Conservation (phyloP, 92 coral and sea anemone species). For the Siderastrea siderea region DNA sequence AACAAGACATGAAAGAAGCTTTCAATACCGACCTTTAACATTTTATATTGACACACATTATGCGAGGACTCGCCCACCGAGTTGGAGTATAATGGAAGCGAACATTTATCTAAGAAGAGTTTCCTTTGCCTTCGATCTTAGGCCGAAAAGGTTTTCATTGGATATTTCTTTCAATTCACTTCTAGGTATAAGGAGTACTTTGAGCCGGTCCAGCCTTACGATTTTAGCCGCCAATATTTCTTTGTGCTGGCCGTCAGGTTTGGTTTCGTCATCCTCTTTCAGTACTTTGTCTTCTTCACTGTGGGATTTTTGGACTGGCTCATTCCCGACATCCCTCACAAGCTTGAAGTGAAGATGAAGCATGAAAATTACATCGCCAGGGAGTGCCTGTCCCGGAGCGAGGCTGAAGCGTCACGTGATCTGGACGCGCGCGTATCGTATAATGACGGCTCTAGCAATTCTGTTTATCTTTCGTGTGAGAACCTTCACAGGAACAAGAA, state of each 20-base stretch:
- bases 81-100: no score
- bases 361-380: slow-evolving; percentile 93
- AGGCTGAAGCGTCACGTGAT: slow-evolving; percentile 79
- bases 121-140: no score
- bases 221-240: slow-evolving; percentile 89
- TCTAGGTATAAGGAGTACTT: slow-evolving; percentile 93
- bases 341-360: slow-evolving; percentile 88
- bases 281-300: slow-evolving; percentile 92
- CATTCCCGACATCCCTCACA: slow-evolving; percentile 94
- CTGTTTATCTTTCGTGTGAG: slow-evolving; percentile 82
- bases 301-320: slow-evolving; percentile 89
- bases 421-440: slow-evolving; percentile 35
- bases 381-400: slow-evolving; percentile 82
- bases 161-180: background rate
- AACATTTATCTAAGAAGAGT: no score
- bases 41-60: no score
- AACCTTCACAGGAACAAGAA: slow-evolving; percentile 50
- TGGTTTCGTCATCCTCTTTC: slow-evolving; percentile 89
- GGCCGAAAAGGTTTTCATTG: background rate
- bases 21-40: no score
- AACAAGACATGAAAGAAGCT: no score
- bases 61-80: no score
- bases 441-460: slow-evolving; percentile 46
- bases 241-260: slow-evolving; percentile 91
- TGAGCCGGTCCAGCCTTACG: slow-evolving; percentile 90